phyloP scores from a whole-genome alignment of 1,140 invertebrate species.

The Ganaspis sp. region DNA sequence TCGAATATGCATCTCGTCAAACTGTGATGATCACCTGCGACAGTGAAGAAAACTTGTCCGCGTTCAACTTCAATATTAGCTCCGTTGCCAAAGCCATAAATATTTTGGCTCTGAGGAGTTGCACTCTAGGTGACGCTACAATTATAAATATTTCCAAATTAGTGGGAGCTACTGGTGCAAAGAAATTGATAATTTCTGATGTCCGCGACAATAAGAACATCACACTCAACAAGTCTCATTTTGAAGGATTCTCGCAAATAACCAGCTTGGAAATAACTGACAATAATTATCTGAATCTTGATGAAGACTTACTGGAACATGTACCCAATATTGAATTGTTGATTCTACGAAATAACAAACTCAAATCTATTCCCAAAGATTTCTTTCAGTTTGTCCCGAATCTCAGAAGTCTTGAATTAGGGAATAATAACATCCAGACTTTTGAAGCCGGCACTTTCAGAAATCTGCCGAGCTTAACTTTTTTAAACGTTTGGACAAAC shows the following conservation, averaged over 20 bases:
- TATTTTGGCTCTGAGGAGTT: background rate
- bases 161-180: slow-evolving; percentile 49
- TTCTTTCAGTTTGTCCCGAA: slow-evolving; percentile 71
- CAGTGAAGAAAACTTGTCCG: background rate
- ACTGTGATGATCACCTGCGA: background rate
- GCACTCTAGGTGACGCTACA: background rate
- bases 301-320: slow-evolving; percentile 78
- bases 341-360: slow-evolving; percentile 79
- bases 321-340: slow-evolving; percentile 78
- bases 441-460: slow-evolving; percentile 50
- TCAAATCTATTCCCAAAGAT: slow-evolving; percentile 76
- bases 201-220: slow-evolving; percentile 56
- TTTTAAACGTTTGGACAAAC: slow-evolving; percentile 53
- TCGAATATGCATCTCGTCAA: background rate
- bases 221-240: slow-evolving; percentile 75
- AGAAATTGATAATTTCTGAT: slow-evolving; percentile 70
- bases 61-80: background rate
- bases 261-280: slow-evolving; percentile 72
- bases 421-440: slow-evolving; percentile 49
- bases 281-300: slow-evolving; percentile 76
- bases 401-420: slow-evolving; percentile 38
- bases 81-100: background rate
- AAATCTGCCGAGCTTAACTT: slow-evolving; percentile 47
- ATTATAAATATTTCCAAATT: background rate
- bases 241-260: slow-evolving; percentile 75